Percentiles rank a stretch among this genome's conserved stretches.
phyloP scores from a whole-genome alignment of 1,140 invertebrate genomes.

The Bemisia tabaci region DNA sequence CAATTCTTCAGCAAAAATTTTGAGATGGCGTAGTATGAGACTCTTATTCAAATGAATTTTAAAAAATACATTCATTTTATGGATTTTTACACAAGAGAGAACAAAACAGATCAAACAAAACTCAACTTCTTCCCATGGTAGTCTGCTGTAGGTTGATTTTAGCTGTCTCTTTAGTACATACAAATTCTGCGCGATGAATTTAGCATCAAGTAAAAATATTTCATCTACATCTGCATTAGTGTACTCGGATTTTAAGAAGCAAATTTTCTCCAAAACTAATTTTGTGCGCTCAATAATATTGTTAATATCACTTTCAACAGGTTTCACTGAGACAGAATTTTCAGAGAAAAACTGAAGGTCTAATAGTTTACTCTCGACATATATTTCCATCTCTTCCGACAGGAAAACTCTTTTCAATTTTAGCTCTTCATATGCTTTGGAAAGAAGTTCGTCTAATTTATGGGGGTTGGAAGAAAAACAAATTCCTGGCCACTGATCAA shows the following conservation, averaged over 20 bases:
- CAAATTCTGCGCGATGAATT: slow-evolving; percentile 10
- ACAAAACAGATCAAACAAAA: slow-evolving; percentile 19
- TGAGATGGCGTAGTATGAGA: slow-evolving; percentile 11
- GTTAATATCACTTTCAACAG: background rate
- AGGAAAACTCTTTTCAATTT: slow-evolving; percentile 13
- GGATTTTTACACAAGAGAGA: slow-evolving; percentile 11
- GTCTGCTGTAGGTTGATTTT: slow-evolving; percentile 15
- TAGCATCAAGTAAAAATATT: slow-evolving; percentile 7
- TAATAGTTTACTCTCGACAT: slow-evolving; percentile 12
- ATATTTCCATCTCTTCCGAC: slow-evolving; percentile 12
- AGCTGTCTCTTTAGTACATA: slow-evolving; percentile 16
- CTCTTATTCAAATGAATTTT: slow-evolving; percentile 11
- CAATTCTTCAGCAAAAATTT: slow-evolving; percentile 13
- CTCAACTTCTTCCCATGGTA: slow-evolving; percentile 22
- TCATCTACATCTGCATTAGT: slow-evolving; percentile 6
- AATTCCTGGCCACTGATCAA: slow-evolving; percentile 15
- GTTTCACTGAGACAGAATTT: background rate
- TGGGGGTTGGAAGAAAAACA: background rate
- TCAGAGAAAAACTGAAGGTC: slow-evolving; percentile 7
- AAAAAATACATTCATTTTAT: slow-evolving; percentile 18
- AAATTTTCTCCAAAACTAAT: slow-evolving; percentile 9
- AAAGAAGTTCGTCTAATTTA: slow-evolving; percentile 9
- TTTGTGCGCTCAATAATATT: background rate
- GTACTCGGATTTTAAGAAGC: slow-evolving; percentile 2
- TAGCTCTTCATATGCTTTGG: slow-evolving; percentile 12